These are phyloP conservation scores for Zaprionus capensis DNA, from an alignment of 1,140 invertebrate genomes.

Conservation along the genomic window DNA sequence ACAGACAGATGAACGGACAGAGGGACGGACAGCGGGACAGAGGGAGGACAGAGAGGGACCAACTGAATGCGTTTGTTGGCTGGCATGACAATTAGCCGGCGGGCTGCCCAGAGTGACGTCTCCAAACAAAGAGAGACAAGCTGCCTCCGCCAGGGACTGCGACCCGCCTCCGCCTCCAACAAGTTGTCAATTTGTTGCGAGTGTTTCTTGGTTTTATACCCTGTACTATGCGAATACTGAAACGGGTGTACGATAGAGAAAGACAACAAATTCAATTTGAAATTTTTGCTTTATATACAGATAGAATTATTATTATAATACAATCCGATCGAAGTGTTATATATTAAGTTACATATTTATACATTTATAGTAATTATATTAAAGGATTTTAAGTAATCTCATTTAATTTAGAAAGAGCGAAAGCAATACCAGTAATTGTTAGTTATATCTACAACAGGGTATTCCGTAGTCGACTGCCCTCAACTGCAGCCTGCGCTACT, in stretches of 20 bases:
- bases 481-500: neutral
- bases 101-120: constrained; percentile 73
- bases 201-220: constrained; percentile 22
- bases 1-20: constrained; percentile 38
- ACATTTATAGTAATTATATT: neutral
- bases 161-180: constrained; percentile 4
- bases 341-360: no score
- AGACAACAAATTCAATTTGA: neutral
- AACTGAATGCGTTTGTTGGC: constrained; percentile 62
- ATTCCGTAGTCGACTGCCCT: neutral
- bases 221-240: neutral
- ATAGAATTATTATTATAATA: no score
- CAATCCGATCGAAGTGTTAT: no score
- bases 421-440: neutral
- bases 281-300: no score
- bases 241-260: neutral
- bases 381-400: neutral
- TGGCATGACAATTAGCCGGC: constrained; percentile 79
- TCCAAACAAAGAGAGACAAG: constrained; percentile 59
- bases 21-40: constrained; percentile 21
- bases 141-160: constrained; percentile 14
- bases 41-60: constrained; percentile 5
- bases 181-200: constrained; percentile 69
- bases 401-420: neutral
- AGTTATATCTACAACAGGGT: neutral